Conservation (phyloP, 1,140 invertebrate genomes). For the Calycopis cecrops region DNA sequence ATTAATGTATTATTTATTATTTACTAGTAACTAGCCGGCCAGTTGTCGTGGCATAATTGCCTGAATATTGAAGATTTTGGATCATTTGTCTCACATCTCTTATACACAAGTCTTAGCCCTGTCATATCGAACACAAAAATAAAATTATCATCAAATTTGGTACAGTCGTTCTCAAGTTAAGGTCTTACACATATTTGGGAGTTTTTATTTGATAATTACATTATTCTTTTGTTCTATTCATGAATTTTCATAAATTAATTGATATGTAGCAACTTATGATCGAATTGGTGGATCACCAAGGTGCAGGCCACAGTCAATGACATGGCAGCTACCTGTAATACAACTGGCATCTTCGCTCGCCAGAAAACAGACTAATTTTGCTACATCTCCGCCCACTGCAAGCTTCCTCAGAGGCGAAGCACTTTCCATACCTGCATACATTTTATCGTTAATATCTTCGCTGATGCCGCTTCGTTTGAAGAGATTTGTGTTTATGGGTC, state of each 20-base stretch:
- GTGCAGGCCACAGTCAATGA: constrained; percentile 44
- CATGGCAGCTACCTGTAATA: constrained; percentile 43
- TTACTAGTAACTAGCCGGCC: too few species aligned
- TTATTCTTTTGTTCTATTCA: too few species aligned
- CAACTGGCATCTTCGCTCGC: constrained; percentile 48
- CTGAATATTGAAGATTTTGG: too few species aligned
- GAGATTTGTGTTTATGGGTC: constrained; percentile 82
- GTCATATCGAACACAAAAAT: too few species aligned
- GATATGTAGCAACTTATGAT: constrained; percentile 11
- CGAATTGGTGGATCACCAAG: constrained; percentile 28
- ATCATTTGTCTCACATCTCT: too few species aligned
- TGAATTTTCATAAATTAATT: constrained; percentile 32
- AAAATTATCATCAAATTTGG: too few species aligned
- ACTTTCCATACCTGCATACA: constrained; percentile 30
- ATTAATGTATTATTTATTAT: too few species aligned
- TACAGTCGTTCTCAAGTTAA: too few species aligned
- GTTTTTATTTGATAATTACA: too few species aligned
- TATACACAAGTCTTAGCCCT: too few species aligned
- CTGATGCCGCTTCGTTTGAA: constrained; percentile 73
- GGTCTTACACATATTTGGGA: too few species aligned
- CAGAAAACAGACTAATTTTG: constrained; percentile 44
- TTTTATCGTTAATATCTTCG: constrained; percentile 30
- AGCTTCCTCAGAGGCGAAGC: constrained; percentile 39
- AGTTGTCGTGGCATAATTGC: too few species aligned
- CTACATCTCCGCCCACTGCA: constrained; percentile 39